Evolutionary conservation across 2,797 vertebrate genomes (phyloP).

Genomic region (Eulemur coronatus): DNA sequence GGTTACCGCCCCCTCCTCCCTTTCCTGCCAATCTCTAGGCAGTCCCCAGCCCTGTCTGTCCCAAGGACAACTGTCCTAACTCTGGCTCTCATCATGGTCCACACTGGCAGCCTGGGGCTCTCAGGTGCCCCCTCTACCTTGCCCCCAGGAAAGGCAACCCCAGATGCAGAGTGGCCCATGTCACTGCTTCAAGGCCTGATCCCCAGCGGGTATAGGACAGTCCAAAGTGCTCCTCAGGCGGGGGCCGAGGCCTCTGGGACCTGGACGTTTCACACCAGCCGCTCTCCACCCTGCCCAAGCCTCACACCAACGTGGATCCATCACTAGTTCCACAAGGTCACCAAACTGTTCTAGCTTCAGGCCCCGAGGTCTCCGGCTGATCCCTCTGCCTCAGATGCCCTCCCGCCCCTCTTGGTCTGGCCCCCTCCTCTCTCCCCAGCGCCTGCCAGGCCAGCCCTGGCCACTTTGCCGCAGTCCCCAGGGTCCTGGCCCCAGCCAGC

Average conservation of each 20-base stretch:
- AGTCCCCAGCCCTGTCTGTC: background rate
- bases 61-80: background rate
- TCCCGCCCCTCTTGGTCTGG: background rate
- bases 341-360: background rate
- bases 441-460: background rate
- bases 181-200: background rate
- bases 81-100: background rate
- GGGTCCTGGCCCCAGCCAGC: background rate
- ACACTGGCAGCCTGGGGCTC: background rate
- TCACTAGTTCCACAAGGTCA: background rate
- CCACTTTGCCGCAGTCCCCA: too few species aligned
- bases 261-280: fast-evolving
- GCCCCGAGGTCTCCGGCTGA: background rate
- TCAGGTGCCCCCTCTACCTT: background rate
- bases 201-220: background rate
- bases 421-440: too few species aligned
- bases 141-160: too few species aligned
- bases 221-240: background rate
- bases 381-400: background rate
- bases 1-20: background rate
- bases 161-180: background rate
- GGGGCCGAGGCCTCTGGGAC: background rate
- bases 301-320: too few species aligned
- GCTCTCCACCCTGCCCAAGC: background rate
- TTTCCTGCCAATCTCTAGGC: background rate